Base-by-base conservation (phyloP, 2,888 invertebrate species). In the Stenodera caucasica region DNA sequence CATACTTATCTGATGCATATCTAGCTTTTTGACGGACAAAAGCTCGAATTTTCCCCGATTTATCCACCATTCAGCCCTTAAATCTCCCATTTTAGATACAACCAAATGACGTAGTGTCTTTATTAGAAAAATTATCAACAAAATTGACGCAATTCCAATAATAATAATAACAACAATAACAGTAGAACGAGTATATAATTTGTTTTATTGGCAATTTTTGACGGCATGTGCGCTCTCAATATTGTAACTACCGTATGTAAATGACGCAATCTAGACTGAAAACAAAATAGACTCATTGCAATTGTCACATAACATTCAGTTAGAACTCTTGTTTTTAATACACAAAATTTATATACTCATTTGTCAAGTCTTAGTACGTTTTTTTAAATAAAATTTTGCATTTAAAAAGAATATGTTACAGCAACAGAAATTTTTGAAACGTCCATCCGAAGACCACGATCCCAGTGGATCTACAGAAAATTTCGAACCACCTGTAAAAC, bases 341-440 rank as follows among this genome's bases (percentile, higher is more conserved):
- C n/a, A n/a, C n/a, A n/a, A n/a, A n/a, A n/a, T n/a, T n/a, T n/a
- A n/a, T n/a, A n/a, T n/a, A n/a, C n/a, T n/a, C n/a, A n/a, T n/a
- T n/a, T n/a, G n/a, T n/a, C n/a, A n/a, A n/a, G n/a, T n/a, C n/a
- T n/a, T n/a, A n/a, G n/a, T 26, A 26, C 7, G 26, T 26, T 26
- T 26, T 26, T 26, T 7, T 26, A 26, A 26, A 26, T 26, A 26
- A 26, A 5, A 26, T 26, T 26, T 26, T 26, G 7, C n/a, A 26
- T 26, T 26, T 5, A 26, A 26, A 26, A 26, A 18, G 14, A 49
- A 23, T 21, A 14, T 29, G 60, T 78, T 79, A 63, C 87, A 92
- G 92, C 91, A 92, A 86, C 92, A 91, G 85, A 93, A 92, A 83
- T 90, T 92, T 82, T 82, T 88, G 77, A 90, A 90, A 81, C 83